These are phyloP conservation scores for Peromyscus polionotus DNA, from an alignment of 2,113 vertebrate genomes.

Conservation along the genomic window DNA sequence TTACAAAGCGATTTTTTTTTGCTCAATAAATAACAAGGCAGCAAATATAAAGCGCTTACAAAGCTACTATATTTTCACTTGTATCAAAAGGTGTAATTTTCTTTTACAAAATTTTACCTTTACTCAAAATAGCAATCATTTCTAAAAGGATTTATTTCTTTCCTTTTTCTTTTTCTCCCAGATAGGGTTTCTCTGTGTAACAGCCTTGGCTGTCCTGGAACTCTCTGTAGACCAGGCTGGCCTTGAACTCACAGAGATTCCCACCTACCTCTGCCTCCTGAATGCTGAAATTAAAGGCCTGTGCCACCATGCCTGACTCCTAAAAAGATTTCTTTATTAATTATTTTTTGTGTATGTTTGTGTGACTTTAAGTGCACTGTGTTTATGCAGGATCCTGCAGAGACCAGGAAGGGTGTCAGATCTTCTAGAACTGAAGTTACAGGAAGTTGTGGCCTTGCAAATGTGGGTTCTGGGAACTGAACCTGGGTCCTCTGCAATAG, in stretches of 20 bases:
- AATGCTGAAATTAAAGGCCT: neutral
- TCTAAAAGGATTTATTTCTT: neutral
- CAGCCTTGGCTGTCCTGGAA: neutral
- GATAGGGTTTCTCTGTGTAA: neutral
- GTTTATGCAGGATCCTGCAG: neutral
- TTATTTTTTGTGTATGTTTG: neutral
- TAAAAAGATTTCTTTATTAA: neutral
- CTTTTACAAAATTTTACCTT: neutral
- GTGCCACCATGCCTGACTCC: rapidly evolving
- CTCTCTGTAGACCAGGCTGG: neutral
- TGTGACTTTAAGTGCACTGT: no score
- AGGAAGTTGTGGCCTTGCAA: neutral
- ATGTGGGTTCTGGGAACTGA: neutral
- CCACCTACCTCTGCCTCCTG: neutral
- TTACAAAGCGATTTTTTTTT: neutral
- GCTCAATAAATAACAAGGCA: neutral
- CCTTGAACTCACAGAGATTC: neutral
- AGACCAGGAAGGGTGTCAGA: neutral
- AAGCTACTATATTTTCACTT: neutral
- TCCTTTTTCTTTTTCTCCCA: neutral
- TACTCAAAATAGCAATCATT: neutral
- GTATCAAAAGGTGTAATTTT: neutral
- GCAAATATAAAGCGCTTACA: neutral
- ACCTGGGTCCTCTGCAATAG: neutral
- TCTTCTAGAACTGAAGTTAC: neutral